phyloP scores from a whole-genome alignment of 1,140 invertebrate species.

The Colletes gigas region DNA sequence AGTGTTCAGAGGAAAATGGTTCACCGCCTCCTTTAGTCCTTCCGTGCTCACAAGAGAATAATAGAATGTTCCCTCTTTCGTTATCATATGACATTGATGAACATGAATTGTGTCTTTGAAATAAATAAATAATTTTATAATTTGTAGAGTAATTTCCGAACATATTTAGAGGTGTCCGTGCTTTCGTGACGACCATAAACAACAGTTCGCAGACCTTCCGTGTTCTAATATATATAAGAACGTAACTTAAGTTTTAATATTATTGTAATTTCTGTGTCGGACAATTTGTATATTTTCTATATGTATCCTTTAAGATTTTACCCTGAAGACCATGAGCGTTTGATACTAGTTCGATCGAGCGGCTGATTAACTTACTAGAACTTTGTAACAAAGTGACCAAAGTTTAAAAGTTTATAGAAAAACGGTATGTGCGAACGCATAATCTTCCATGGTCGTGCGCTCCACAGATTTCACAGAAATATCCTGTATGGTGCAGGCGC shows the following conservation, averaged over 20 bases:
- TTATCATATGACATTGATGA: background rate
- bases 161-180: conserved; percentile 21
- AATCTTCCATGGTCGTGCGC: conserved; percentile 24
- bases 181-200: background rate
- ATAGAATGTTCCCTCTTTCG: background rate
- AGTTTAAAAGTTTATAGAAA: conserved; percentile 65
- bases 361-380: conserved; percentile 45
- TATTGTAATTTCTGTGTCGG: conserved; percentile 53
- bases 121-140: conserved; percentile 23
- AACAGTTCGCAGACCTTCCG: conserved; percentile 20
- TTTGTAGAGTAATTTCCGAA: conserved; percentile 35
- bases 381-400: conserved; percentile 70
- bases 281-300: conserved; percentile 61
- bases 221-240: conserved; percentile 35
- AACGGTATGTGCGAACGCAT: conserved; percentile 56
- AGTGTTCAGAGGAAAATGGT: conserved; percentile 46
- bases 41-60: background rate
- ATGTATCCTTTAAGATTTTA: conserved; percentile 51
- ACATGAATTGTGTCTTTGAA: conserved; percentile 15
- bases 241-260: conserved; percentile 59
- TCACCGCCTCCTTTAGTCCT: conserved; percentile 19
- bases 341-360: conserved; percentile 38
- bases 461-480: conserved; percentile 22
- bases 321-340: conserved; percentile 27
- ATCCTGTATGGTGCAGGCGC: conserved; percentile 33